phyloP scores from a whole-genome alignment of 2,888 invertebrate genomes.

The Aethes cnicana region DNA sequence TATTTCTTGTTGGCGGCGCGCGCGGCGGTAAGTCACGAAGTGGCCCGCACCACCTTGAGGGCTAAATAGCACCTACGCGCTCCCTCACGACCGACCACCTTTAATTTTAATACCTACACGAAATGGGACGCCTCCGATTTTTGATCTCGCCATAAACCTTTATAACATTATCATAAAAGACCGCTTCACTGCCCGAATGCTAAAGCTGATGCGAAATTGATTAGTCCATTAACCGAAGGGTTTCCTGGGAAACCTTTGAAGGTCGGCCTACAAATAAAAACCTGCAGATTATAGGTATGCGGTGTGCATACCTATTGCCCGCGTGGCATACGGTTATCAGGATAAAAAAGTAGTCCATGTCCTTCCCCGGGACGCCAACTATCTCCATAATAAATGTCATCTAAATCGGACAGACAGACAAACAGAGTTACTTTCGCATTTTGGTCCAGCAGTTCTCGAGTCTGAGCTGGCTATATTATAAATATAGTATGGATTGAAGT shows the following conservation, averaged over 20 bases:
- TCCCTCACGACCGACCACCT: slow-evolving; percentile 21
- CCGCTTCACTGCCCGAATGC: slow-evolving; percentile 23
- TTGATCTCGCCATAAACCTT: slow-evolving; percentile 21
- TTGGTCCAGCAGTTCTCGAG: too few species aligned
- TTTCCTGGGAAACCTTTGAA: slow-evolving; percentile 15
- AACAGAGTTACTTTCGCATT: too few species aligned
- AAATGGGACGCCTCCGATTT: slow-evolving; percentile 2
- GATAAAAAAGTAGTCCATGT: too few species aligned
- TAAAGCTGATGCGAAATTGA: slow-evolving; percentile 29
- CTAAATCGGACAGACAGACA: too few species aligned
- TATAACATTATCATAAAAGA: slow-evolving; percentile 29
- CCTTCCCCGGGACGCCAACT: too few species aligned
- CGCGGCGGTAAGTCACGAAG: slow-evolving; percentile 79
- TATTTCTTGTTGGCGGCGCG: slow-evolving; percentile 59
- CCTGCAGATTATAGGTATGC: not conserved
- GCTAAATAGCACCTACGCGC: slow-evolving; percentile 76
- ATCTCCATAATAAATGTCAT: too few species aligned
- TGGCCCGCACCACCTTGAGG: slow-evolving; percentile 72
- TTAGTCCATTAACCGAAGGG: slow-evolving; percentile 26
- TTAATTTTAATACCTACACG: slow-evolving; percentile 10
- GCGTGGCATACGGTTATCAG: too few species aligned
- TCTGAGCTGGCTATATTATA: too few species aligned
- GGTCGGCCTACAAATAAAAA: slow-evolving; percentile 9
- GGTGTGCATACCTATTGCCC: too few species aligned
- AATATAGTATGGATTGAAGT: too few species aligned